Conservation (phyloP, 35 echinoderm and acorn worm genomes). For the Strongylocentrotus purpuratus region DNA sequence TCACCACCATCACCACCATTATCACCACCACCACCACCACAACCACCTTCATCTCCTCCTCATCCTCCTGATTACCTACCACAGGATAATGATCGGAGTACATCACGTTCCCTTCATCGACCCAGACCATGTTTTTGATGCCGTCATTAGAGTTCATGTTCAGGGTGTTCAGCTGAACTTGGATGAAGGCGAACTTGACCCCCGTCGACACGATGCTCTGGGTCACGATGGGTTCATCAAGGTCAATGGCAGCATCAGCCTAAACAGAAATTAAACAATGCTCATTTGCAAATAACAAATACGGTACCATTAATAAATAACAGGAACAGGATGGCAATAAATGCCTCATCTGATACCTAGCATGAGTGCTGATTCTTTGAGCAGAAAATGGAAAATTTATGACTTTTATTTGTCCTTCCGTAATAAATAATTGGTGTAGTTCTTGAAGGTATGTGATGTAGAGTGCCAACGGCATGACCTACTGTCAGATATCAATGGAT, state of each 20-base stretch:
- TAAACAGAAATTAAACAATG: not conserved
- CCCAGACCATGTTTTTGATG: conserved; percentile 93
- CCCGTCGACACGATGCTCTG: conserved; percentile 80
- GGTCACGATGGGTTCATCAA: conserved; percentile 70
- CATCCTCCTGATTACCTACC: not conserved
- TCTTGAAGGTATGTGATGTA: no score
- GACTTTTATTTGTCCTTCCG: no score
- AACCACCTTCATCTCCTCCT: not conserved
- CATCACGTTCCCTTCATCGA: conserved; percentile 71
- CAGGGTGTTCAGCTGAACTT: conserved; percentile 87
- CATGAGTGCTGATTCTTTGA: no score
- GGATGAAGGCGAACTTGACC: conserved; percentile 76
- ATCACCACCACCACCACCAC: not conserved
- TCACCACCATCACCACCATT: not conserved
- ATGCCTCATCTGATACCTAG: no score
- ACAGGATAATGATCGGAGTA: conserved; percentile 76
- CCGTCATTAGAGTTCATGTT: conserved; percentile 63
- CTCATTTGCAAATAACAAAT: no score
- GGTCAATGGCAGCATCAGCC: conserved; percentile 53
- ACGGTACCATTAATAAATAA: no score
- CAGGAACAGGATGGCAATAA: no score
- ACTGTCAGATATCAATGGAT: no score
- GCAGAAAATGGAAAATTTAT: no score
- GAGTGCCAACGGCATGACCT: no score
- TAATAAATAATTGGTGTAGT: no score